Percentiles rank a stretch among this genome's conserved stretches.
Evolutionary conservation across 2,888 invertebrate genomes (phyloP).

Genomic region (Margaritifera margaritifera): DNA sequence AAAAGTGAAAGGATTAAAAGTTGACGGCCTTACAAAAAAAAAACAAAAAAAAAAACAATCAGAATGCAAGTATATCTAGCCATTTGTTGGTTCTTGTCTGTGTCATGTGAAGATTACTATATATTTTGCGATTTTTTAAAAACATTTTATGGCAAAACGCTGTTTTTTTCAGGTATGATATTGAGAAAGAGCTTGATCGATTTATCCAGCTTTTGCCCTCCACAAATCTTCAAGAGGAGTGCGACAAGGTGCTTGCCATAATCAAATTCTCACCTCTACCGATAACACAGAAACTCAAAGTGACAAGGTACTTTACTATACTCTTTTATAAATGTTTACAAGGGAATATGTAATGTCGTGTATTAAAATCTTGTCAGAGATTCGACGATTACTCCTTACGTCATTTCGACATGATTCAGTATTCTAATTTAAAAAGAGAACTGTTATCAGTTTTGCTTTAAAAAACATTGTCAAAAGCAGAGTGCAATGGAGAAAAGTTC

Average conservation of each 20-base stretch:
- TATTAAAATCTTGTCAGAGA: not conserved
- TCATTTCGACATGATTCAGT: not conserved
- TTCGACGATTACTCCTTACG: not conserved
- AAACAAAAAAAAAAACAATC: no score
- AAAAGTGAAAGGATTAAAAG: no score
- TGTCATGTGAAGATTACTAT: no score
- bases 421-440: no score
- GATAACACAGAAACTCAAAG: slow-evolving; percentile 43
- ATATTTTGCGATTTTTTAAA: not conserved
- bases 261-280: slow-evolving; percentile 44
- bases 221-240: slow-evolving; percentile 19
- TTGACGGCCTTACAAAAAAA: no score
- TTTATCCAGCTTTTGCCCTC: slow-evolving; percentile 20
- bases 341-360: not conserved
- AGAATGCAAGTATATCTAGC: no score
- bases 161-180: slow-evolving; percentile 31
- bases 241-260: slow-evolving; percentile 36
- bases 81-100: no score
- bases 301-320: slow-evolving; percentile 32
- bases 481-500: no score
- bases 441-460: no score
- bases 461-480: no score
- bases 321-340: not conserved
- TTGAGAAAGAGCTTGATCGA: slow-evolving; percentile 23
- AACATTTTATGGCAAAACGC: not conserved